These are phyloP conservation scores for Myopa testacea DNA, from an alignment of 2,888 invertebrate species.

Conservation along the genomic window DNA sequence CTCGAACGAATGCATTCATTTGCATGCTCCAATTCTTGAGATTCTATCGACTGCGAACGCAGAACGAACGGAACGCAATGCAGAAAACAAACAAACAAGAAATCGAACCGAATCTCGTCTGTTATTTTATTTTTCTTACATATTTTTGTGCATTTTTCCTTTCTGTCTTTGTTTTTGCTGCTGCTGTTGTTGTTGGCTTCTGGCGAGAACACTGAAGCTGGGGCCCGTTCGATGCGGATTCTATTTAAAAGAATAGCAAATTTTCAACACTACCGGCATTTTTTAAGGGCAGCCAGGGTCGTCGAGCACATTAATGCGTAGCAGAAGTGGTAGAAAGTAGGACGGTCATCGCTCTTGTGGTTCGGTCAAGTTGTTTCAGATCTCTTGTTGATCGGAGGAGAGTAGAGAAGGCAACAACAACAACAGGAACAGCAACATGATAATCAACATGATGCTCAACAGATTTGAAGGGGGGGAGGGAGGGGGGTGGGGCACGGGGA, in stretches of 20 bases:
- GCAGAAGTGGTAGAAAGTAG: background rate
- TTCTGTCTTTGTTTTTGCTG: background rate
- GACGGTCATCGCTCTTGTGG: slow-evolving; percentile 13
- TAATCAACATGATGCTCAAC: background rate
- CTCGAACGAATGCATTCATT: background rate
- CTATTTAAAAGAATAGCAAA: background rate
- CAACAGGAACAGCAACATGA: background rate
- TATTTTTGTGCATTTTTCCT: background rate
- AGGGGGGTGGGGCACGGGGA: background rate
- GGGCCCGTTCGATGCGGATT: background rate
- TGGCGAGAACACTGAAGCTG: background rate
- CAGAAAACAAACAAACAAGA: background rate
- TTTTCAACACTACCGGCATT: slow-evolving; percentile 25
- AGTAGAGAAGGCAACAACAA: background rate
- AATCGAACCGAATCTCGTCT: background rate
- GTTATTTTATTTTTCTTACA: background rate
- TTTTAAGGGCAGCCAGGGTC: slow-evolving; percentile 30
- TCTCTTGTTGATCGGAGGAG: background rate
- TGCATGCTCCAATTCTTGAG: slow-evolving; percentile 32
- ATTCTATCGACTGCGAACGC: slow-evolving; percentile 13
- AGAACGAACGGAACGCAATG: background rate
- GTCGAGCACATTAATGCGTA: background rate
- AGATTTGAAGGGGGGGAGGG: background rate
- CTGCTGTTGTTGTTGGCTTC: background rate
- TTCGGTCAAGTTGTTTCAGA: background rate